Evolutionary conservation across 2,113 vertebrate species (phyloP).

Genomic region (Parus major): DNA sequence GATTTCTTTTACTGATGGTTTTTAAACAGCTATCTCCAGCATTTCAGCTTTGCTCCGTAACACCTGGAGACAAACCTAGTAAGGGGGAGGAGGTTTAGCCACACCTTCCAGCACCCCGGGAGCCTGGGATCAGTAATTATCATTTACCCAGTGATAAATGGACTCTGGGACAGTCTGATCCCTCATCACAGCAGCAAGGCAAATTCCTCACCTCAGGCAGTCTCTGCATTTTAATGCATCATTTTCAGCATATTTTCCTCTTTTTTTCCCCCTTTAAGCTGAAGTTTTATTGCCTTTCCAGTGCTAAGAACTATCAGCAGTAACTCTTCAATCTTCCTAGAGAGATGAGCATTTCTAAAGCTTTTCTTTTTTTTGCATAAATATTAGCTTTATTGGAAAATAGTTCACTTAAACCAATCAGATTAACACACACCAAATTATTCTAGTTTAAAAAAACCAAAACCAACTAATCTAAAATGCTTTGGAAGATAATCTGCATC

Average conservation of each 20-base stretch:
- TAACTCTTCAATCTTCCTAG: neutral
- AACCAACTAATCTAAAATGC: slow-evolving; percentile 43
- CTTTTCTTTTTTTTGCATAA: slow-evolving; percentile 52
- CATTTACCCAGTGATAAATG: neutral
- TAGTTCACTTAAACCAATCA: slow-evolving; percentile 64
- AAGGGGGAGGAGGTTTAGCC: neutral
- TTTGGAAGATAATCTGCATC: slow-evolving; percentile 59
- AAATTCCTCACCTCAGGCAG: neutral
- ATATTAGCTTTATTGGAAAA: slow-evolving; percentile 70
- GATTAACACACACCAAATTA: slow-evolving; percentile 60
- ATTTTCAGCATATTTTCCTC: neutral
- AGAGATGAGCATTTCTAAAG: slow-evolving; percentile 60
- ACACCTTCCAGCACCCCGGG: neutral
- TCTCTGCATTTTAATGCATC: neutral
- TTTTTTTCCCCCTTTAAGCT: neutral
- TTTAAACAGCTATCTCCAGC: neutral
- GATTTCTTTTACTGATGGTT: neutral
- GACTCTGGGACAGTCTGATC: neutral
- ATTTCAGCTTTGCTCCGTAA: rapidly evolving
- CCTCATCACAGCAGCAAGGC: neutral
- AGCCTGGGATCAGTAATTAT: neutral
- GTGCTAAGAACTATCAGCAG: neutral
- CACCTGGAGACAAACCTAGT: neutral
- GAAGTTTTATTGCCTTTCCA: neutral
- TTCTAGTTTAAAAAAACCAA: slow-evolving; percentile 35